These are phyloP conservation scores for Lochmaea crataegi DNA, from an alignment of 2,888 invertebrate species.

Conservation along the genomic window DNA sequence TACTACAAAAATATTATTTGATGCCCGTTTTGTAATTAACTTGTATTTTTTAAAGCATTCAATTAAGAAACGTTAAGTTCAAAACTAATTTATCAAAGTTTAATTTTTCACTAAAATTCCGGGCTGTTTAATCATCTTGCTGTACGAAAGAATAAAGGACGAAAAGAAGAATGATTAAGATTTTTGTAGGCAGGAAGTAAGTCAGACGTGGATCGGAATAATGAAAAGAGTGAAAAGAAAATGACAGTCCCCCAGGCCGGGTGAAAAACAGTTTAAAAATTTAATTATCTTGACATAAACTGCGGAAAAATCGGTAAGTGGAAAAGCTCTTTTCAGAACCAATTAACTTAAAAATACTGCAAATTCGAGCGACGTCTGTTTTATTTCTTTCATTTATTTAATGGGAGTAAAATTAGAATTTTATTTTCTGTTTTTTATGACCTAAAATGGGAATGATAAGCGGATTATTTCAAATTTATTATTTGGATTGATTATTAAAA, in stretches of 20 bases:
- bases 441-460: not conserved
- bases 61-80: not conserved
- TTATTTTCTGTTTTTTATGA: constrained; percentile 23
- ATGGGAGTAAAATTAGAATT: constrained; percentile 25
- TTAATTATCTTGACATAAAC: constrained; percentile 63
- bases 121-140: constrained; percentile 9
- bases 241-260: constrained; percentile 32
- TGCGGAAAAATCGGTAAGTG: constrained; percentile 62
- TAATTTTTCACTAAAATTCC: constrained; percentile 21
- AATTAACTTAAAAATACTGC: constrained; percentile 60
- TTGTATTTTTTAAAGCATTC: not conserved
- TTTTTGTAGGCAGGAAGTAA: constrained; percentile 33
- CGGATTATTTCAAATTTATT: not conserved
- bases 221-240: constrained; percentile 43
- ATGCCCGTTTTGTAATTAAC: not conserved
- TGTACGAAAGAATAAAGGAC: constrained; percentile 31
- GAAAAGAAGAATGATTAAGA: constrained; percentile 31
- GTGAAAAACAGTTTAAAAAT: constrained; percentile 63
- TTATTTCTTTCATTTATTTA: constrained; percentile 43
- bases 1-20: not conserved
- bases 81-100: constrained; percentile 16
- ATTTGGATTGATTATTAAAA: not conserved
- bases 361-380: constrained; percentile 41
- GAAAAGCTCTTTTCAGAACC: constrained; percentile 62
- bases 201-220: constrained; percentile 33